Conservation (phyloP, 2,113 vertebrate species). For the Jacana jacana region DNA sequence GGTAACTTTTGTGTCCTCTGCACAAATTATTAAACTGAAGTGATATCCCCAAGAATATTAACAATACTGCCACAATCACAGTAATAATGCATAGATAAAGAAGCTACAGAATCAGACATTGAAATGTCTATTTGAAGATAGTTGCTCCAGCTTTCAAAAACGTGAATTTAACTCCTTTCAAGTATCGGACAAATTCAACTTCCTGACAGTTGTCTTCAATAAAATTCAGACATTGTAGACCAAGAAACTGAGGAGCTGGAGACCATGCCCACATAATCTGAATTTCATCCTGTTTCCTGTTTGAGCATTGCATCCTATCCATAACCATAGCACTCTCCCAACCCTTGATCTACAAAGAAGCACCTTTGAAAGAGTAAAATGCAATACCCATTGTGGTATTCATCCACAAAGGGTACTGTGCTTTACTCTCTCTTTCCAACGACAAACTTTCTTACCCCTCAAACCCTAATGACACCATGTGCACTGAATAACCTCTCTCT, state of each 20-base stretch:
- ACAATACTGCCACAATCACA: neutral
- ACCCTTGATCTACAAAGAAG: neutral
- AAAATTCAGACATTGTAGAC: neutral
- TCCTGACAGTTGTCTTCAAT: neutral
- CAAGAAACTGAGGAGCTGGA: neutral
- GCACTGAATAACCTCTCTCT: neutral
- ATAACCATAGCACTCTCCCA: neutral
- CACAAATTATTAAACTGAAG: neutral
- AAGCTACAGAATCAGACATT: neutral
- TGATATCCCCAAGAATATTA: neutral
- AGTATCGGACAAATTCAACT: neutral
- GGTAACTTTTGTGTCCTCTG: conserved; percentile 9
- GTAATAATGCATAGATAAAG: neutral
- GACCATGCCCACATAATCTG: neutral
- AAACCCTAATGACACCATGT: neutral
- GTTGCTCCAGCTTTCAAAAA: neutral
- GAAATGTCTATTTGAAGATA: neutral
- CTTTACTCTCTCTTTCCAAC: no score
- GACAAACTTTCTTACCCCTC: neutral
- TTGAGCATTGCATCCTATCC: neutral
- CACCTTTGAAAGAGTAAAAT: neutral
- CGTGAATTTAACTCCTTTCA: neutral
- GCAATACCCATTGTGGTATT: no score
- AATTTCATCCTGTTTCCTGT: neutral
- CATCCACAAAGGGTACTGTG: no score